A percentile compares a stretch with the other conserved stretches of the same genome.
Conservation (phyloP, 2,888 invertebrate genomes). For the Chloromyia formosa region DNA sequence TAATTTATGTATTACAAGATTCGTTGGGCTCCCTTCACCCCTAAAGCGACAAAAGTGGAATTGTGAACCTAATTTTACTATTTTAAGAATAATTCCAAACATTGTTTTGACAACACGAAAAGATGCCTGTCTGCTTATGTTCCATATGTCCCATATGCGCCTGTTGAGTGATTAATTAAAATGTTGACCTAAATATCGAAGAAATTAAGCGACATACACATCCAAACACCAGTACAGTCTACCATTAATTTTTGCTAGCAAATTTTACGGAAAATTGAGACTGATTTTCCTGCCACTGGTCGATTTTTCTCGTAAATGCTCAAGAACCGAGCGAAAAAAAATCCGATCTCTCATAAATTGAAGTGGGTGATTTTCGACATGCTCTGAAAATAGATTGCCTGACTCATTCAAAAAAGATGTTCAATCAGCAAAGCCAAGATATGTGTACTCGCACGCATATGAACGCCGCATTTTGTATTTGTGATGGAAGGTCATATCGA, state of each 20-base stretch:
- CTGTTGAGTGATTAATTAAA: constrained; percentile 11
- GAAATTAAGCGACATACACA: not conserved
- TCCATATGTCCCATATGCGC: too few relatives aligned
- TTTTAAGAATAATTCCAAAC: too few relatives aligned
- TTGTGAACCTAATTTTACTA: too few relatives aligned
- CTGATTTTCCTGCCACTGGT: not conserved
- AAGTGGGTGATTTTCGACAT: constrained; percentile 19
- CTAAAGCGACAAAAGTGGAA: too few relatives aligned
- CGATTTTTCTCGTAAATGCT: constrained; percentile 10
- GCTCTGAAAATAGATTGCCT: constrained; percentile 7
- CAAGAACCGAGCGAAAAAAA: not conserved
- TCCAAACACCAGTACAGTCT: not conserved
- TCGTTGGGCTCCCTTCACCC: too few relatives aligned
- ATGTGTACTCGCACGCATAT: not conserved
- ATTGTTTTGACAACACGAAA: too few relatives aligned
- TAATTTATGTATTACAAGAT: too few relatives aligned
- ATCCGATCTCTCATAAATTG: constrained; percentile 12
- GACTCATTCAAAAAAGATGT: constrained; percentile 16
- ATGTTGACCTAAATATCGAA: constrained; percentile 6
- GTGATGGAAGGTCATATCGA: constrained; percentile 25
- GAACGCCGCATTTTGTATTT: not conserved
- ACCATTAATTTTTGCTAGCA: not conserved
- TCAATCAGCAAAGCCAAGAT: not conserved
- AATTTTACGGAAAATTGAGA: not conserved
- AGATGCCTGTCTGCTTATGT: too few relatives aligned